Evolutionary conservation across 1,140 invertebrate genomes (phyloP).

Genomic region (Caligus rogercresseyi): DNA sequence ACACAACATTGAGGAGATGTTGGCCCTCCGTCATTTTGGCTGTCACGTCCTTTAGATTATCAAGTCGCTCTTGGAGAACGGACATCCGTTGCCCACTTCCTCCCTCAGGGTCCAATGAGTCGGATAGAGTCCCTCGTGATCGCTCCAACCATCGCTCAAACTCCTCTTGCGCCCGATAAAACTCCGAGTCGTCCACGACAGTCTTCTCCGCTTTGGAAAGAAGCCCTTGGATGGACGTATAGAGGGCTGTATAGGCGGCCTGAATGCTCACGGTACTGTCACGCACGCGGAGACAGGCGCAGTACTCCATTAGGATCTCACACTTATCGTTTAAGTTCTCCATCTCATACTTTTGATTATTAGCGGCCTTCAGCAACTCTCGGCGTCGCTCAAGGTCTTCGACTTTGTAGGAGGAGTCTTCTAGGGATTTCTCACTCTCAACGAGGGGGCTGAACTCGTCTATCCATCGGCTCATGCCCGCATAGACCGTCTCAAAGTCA

Average conservation of each 20-base stretch:
- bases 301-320: constrained; percentile 64
- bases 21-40: constrained; percentile 65
- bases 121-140: constrained; percentile 54
- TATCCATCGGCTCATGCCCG: constrained; percentile 57
- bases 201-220: constrained; percentile 69
- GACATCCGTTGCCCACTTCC: no score
- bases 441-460: constrained; percentile 48
- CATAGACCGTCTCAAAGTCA: constrained; percentile 55
- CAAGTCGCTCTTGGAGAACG: constrained; percentile 61
- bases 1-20: constrained; percentile 52
- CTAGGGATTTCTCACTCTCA: neutral
- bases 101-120: constrained; percentile 54
- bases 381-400: constrained; percentile 37
- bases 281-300: constrained; percentile 56
- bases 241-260: constrained; percentile 50
- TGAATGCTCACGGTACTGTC: constrained; percentile 68
- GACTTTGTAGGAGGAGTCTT: constrained; percentile 44
- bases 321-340: constrained; percentile 70
- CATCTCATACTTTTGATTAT: constrained; percentile 49
- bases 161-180: constrained; percentile 60
- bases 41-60: constrained; percentile 45
- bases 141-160: constrained; percentile 58
- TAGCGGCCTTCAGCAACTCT: constrained; percentile 52
- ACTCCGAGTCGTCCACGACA: constrained; percentile 69
- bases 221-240: constrained; percentile 41